Evolutionary conservation across 2,797 vertebrate species (phyloP).

Genomic region (Alectoris magna): DNA sequence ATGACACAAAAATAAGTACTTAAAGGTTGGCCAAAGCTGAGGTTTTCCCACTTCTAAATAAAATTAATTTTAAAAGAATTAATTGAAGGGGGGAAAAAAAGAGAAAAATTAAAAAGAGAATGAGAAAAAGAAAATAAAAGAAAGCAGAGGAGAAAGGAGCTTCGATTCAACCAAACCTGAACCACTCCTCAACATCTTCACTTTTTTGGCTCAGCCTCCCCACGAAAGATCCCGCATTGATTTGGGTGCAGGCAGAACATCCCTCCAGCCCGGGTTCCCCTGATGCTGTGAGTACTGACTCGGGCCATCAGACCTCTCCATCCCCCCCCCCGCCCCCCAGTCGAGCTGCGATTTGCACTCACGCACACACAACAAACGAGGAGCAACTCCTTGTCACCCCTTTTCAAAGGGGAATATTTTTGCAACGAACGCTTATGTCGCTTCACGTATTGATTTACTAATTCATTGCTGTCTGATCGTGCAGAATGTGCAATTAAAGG

Average conservation of each 20-base stretch:
- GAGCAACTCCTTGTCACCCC: background rate
- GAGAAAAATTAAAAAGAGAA: no score
- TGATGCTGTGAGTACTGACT: background rate
- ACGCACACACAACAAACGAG: background rate
- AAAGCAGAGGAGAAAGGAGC: background rate
- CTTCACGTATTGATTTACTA: background rate
- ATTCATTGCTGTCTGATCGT: constrained; percentile 23
- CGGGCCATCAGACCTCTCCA: background rate
- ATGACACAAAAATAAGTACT: background rate
- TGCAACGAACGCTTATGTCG: constrained; percentile 41
- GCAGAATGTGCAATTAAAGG: background rate
- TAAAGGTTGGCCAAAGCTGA: background rate
- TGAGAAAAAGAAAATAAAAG: background rate
- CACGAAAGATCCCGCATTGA: background rate
- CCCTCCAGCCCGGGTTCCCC: background rate
- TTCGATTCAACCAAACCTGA: background rate
- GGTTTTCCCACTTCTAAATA: background rate
- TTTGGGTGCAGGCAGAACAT: background rate
- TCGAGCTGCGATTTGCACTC: background rate
- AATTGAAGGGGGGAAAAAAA: background rate
- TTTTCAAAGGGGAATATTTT: constrained; percentile 43
- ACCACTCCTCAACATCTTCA: background rate
- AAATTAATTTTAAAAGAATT: background rate
- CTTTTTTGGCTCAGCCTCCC: background rate
- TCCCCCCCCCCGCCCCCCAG: no score